Evolutionary conservation across 2,797 vertebrate genomes (phyloP).

Genomic region (Onychomys torridus): DNA sequence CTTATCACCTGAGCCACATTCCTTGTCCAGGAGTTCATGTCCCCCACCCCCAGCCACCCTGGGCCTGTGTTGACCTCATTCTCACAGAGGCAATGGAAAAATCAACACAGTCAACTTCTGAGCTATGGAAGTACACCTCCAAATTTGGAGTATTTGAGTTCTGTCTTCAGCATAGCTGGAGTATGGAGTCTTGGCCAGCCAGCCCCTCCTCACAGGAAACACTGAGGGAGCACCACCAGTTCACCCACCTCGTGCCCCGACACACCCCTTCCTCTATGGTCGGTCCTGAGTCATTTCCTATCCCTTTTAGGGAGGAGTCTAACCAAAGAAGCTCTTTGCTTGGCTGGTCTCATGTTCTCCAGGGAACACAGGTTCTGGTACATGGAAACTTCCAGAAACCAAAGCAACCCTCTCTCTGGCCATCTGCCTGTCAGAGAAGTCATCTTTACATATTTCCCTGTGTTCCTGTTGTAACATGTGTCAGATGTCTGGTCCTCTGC

Average conservation of each 20-base stretch:
- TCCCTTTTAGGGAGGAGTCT: not conserved
- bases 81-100: not conserved
- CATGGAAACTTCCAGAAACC: slow-evolving; percentile 34
- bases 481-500: not conserved
- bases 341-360: not conserved
- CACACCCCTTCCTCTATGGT: not conserved
- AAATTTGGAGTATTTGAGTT: not conserved
- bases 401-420: not conserved
- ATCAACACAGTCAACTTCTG: not conserved
- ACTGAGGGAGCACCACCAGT: not conserved
- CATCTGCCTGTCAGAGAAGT: not conserved
- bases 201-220: not conserved
- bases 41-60: not conserved
- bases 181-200: not conserved
- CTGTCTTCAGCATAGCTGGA: not conserved
- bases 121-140: not conserved
- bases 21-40: not conserved
- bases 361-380: not conserved
- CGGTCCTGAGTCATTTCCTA: slow-evolving; percentile 31
- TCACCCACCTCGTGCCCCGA: not conserved
- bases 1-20: not conserved
- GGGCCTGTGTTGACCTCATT: not conserved
- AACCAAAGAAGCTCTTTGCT: not conserved
- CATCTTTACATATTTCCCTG: not conserved
- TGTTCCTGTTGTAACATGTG: not conserved